Evolutionary conservation across 2,113 vertebrate genomes (phyloP).

Genomic region (Callipepla squamata): DNA sequence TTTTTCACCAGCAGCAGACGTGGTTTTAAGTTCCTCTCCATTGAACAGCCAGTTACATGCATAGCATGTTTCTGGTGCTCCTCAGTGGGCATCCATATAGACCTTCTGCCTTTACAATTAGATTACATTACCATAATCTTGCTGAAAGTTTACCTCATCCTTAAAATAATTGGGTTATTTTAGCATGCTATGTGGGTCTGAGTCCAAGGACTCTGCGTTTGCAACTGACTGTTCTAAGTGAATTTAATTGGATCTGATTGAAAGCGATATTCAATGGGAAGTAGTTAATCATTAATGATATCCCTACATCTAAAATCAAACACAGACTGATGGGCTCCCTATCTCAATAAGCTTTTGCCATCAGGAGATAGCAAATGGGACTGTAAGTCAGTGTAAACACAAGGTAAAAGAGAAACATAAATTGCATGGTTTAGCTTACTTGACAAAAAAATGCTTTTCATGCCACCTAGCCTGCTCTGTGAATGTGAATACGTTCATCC

Average conservation of each 20-base stretch:
- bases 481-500: not conserved
- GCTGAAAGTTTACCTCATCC: not conserved
- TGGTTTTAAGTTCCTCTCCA: not conserved
- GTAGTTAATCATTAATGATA: slow-evolving; percentile 12
- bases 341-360: not conserved
- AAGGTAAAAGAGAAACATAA: not conserved
- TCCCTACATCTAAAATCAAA: not conserved
- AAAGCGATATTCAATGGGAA: not conserved
- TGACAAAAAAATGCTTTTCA: not conserved
- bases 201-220: fast-evolving
- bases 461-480: not conserved
- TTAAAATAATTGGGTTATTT: not conserved
- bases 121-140: not conserved
- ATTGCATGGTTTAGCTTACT: not conserved
- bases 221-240: not conserved
- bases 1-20: not conserved
- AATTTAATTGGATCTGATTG: not conserved
- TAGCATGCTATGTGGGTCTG: not conserved
- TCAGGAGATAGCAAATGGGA: not conserved
- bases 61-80: not conserved
- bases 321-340: not conserved
- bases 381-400: not conserved
- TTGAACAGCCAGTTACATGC: not conserved
- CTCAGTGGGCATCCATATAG: not conserved
- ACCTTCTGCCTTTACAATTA: not conserved